Base-by-base conservation (phyloP, 2,797 vertebrate species). In the Tapera naevia region DNA sequence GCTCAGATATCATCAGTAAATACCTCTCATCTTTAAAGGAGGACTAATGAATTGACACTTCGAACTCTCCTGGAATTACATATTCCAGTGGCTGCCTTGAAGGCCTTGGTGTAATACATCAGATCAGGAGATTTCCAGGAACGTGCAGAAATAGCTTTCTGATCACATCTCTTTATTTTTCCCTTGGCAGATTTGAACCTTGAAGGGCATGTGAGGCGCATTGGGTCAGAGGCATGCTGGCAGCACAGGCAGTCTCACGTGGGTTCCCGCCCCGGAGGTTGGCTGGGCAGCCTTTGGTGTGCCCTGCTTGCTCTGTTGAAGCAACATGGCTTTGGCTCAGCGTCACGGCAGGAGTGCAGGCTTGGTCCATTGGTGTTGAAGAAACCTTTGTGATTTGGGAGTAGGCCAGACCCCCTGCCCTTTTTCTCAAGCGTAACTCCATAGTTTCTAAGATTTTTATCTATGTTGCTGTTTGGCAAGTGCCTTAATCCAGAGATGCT, bases 271-370 rank as follows among this genome's bases (percentile, higher is more conserved):
- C 30, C 37, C 19, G 43, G 25, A n/a, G 51, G 22, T 16, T 32
- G 60, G 18, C 58, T 39, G 53, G 57, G 32, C 51, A 45, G 39
- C 41, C 41, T 50, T n/a, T 1, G 2, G 14, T 0, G 1, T 74
- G 62, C 30, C 28, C 13, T 2, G 6, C 17, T 48, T 56, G 51
- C 41, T n/a, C 79, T 56, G 30, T 35, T 2, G 2, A 35, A 89
- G 50, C n/a, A 21, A 11, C 6, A 0, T 30, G 19, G 23, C n/a
- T 23, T 57, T 82, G 48, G 37, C 21, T 88, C 33, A 8, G 50
- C 9, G 6, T 62, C 7, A 0, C 0, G 5, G 35, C 48, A 4
- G 1, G 17, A 50, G 14, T 5, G 25, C 33, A 24, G 25, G 12
- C 54, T 79, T 78, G 35, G 41, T 17, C 48, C 7, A 4, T 25